These are phyloP conservation scores for Rhinichthys osculus DNA, from an alignment of 2,797 vertebrate species.

Conservation along the genomic window DNA sequence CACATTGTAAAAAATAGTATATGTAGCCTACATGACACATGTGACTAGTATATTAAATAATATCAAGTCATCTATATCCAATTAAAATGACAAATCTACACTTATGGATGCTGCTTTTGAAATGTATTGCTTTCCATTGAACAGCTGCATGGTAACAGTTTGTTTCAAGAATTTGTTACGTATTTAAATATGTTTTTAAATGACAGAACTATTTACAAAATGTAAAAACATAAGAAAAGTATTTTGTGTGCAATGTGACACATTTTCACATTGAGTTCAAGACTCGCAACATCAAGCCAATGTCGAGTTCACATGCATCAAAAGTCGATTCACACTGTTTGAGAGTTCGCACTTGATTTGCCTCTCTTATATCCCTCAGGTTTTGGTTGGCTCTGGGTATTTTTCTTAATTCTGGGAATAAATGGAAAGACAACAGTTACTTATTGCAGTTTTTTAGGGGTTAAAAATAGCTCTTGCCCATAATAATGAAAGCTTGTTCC, in stretches of 20 bases:
- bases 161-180: background rate
- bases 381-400: conserved; percentile 59
- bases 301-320: conserved; percentile 8
- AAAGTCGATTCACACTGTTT: background rate
- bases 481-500: background rate
- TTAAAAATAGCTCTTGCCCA: background rate
- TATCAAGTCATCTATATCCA: background rate
- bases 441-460: background rate
- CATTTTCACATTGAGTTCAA: conserved; percentile 20
- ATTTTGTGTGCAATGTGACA: conserved; percentile 11
- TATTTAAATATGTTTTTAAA: conserved; percentile 16
- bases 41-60: background rate
- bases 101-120: conserved; percentile 19
- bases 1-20: conserved; percentile 1
- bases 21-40: background rate
- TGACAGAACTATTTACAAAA: conserved; percentile 26
- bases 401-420: conserved; percentile 69
- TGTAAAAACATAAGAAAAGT: background rate
- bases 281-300: background rate
- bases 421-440: conserved; percentile 18
- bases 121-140: conserved; percentile 20
- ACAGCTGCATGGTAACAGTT: background rate
- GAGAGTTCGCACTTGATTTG: conserved; percentile 47
- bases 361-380: conserved; percentile 69
- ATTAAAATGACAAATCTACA: background rate